Percentiles rank a stretch among this genome's conserved stretches.
These are phyloP conservation scores for Cataglyphis rosenhaueri DNA, from an alignment of 2,888 invertebrate species.

Conservation along the genomic window DNA sequence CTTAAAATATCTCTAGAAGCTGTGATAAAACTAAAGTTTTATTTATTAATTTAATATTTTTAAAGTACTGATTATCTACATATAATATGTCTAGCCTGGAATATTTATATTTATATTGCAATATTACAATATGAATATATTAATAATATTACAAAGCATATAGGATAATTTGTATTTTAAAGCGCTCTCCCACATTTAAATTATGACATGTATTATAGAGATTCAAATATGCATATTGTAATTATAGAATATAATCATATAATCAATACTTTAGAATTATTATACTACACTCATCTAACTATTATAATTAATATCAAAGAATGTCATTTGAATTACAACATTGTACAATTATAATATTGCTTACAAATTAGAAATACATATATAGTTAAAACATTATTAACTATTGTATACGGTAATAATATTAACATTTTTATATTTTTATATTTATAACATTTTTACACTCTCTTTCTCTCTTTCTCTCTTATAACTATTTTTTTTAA, in stretches of 20 bases:
- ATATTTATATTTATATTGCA: background rate
- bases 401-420: background rate
- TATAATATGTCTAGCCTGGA: background rate
- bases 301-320: slow-evolving; percentile 4
- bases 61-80: background rate
- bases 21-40: too few species aligned
- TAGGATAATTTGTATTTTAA: background rate
- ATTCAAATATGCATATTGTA: background rate
- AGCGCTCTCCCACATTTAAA: background rate
- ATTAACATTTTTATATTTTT: background rate
- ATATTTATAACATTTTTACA: too few species aligned
- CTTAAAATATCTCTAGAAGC: too few species aligned
- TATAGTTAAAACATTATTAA: background rate
- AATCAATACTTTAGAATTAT: background rate
- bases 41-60: background rate
- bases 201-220: background rate
- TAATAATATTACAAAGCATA: background rate
- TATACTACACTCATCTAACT: background rate
- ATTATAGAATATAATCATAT: background rate
- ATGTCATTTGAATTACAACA: background rate
- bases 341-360: background rate
- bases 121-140: background rate
- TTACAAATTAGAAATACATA: background rate
- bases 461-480: background rate
- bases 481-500: background rate